These are phyloP conservation scores for human (Homo sapiens) DNA, from an alignment of 2,113 vertebrate genomes.

Conservation along the genomic window GRCh38 chr6:20163501-20164000, in stretches of 20 bases:
- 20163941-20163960: neutral
- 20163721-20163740: neutral
- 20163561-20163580: neutral
- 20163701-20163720: neutral
- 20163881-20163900: neutral
- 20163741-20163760: neutral
- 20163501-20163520: neutral
- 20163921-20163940: neutral
- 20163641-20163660: neutral
- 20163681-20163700: neutral
- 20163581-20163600: neutral
- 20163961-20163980: neutral
- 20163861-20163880: neutral
- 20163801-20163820: neutral
- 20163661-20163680: rapidly evolving
- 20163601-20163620: neutral
- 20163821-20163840: neutral
- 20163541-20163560: neutral
- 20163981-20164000: neutral
- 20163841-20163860: neutral
- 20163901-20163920: neutral
- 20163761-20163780: neutral
- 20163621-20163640: neutral
- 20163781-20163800: neutral
- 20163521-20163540: neutral